phyloP scores from a whole-genome alignment of 2,113 vertebrate genomes.

The Lophura nycthemera region DNA sequence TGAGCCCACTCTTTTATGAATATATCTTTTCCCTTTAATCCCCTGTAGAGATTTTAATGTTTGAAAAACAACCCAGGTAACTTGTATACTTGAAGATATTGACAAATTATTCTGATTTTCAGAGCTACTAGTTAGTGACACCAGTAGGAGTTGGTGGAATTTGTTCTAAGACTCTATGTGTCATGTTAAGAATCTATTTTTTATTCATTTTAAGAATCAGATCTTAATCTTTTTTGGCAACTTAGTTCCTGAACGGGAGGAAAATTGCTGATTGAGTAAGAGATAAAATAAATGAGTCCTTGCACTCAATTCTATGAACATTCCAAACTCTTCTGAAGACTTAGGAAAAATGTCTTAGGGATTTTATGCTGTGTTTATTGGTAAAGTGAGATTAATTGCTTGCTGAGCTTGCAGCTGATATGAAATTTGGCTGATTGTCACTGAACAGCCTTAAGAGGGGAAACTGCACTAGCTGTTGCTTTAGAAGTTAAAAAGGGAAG shows the following conservation, averaged over 20 bases:
- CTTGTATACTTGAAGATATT: neutral
- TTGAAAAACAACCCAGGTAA: neutral
- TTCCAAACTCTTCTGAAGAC: neutral
- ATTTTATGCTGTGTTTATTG: neutral
- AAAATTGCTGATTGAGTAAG: neutral
- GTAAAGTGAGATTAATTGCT: neutral
- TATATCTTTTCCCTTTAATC: neutral
- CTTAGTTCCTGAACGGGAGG: neutral
- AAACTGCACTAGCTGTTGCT: neutral
- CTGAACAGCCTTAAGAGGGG: neutral
- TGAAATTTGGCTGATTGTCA: neutral
- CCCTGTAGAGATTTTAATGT: neutral
- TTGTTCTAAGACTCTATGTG: neutral
- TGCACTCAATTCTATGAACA: neutral
- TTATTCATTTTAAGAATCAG: neutral
- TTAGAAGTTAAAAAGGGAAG: conserved; percentile 25
- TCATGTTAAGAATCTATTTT: neutral
- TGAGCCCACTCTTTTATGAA: neutral
- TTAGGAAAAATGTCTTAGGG: neutral
- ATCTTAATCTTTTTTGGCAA: neutral
- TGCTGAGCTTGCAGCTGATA: conserved; percentile 14
- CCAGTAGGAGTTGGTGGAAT: neutral
- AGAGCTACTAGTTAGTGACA: neutral
- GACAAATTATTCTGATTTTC: neutral
- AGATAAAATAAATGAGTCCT: neutral